A percentile compares a stretch with the other conserved stretches of the same genome.
Evolutionary conservation across 2,888 invertebrate species (phyloP).

Genomic region (Cremastinae sp.): DNA sequence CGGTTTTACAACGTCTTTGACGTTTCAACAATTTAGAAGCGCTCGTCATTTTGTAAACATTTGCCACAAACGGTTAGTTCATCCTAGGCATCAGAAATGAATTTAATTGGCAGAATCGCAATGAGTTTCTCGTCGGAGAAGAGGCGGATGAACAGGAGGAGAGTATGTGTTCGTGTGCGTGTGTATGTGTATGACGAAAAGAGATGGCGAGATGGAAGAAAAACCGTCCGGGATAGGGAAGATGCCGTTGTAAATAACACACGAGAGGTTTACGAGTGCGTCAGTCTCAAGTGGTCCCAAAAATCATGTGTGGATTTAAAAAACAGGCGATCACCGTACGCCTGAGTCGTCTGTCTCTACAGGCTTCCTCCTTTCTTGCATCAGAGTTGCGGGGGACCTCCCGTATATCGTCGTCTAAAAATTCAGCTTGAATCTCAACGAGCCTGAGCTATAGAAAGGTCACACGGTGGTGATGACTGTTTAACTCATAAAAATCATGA

Average conservation of each 20-base stretch:
- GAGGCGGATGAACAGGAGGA: constrained; percentile 26
- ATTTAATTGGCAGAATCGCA: constrained; percentile 48
- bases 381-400: constrained; percentile 30
- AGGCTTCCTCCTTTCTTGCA: constrained; percentile 25
- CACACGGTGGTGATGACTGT: not conserved
- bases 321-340: constrained; percentile 56
- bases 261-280: constrained; percentile 29
- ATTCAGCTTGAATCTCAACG: too few species aligned
- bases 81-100: constrained; percentile 36
- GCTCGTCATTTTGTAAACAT: too few species aligned
- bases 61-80: too few species aligned
- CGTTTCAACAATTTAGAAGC: too few species aligned
- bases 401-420: too few species aligned
- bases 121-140: constrained; percentile 45
- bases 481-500: constrained; percentile 33
- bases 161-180: not conserved
- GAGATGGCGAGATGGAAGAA: constrained; percentile 7
- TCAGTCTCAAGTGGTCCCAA: constrained; percentile 65
- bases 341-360: constrained; percentile 11
- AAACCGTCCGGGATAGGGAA: constrained; percentile 23
- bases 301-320: constrained; percentile 60
- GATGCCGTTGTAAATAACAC: constrained; percentile 19
- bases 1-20: too few species aligned
- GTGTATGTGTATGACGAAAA: constrained; percentile 12
- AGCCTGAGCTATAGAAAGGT: not conserved